Conservation (phyloP, 2,888 invertebrate species). For the Parascotia fuliginaria region DNA sequence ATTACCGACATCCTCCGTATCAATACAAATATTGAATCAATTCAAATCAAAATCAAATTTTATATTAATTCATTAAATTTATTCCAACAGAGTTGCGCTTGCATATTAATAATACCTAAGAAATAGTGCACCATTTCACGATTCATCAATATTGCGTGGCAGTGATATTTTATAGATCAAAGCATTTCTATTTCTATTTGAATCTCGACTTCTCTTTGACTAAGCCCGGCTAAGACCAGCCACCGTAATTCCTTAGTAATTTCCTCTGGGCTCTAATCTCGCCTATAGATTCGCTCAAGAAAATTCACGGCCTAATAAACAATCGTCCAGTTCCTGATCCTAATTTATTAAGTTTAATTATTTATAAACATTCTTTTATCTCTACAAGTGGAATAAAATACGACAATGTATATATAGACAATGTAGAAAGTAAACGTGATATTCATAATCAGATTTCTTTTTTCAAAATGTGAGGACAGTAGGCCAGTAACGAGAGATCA, state of each 20-base stretch:
- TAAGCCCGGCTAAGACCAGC: conserved; percentile 50
- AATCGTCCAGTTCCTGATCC: conserved; percentile 36
- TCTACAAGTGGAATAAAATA: no score
- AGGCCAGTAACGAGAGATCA: conserved; percentile 31
- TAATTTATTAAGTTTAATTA: conserved; percentile 30
- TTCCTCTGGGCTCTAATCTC: conserved; percentile 59
- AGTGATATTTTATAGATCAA: conserved; percentile 66
- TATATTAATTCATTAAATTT: conserved; percentile 14
- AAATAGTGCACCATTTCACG: conserved; percentile 43
- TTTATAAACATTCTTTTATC: conserved; percentile 19
- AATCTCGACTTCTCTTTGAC: conserved; percentile 62
- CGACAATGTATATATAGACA: no score
- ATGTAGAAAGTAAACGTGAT: no score
- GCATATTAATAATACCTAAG: conserved; percentile 35
- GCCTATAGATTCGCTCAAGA: conserved; percentile 40
- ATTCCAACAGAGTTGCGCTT: conserved; percentile 11
- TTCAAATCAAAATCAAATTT: neutral
- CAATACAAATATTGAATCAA: neutral
- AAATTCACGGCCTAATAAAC: conserved; percentile 47
- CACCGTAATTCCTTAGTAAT: conserved; percentile 65
- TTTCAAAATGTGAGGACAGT: conserved; percentile 10
- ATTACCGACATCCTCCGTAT: neutral
- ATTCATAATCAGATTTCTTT: no score
- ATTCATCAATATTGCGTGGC: conserved; percentile 48
- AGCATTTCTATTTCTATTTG: conserved; percentile 65